phyloP scores from a whole-genome alignment of 2,113 vertebrate species.

The Clupea harengus region DNA sequence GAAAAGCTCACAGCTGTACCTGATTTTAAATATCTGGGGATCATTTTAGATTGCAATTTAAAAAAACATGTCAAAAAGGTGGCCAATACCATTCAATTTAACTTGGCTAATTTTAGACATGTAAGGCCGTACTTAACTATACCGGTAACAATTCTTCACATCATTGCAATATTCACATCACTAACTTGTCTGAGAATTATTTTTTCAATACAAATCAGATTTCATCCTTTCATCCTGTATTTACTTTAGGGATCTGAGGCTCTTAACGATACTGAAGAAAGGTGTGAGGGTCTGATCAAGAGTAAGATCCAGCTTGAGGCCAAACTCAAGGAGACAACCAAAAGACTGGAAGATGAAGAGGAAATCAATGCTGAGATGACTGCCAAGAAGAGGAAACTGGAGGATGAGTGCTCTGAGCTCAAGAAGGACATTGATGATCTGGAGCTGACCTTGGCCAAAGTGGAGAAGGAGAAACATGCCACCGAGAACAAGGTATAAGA shows the following conservation, averaged over 20 bases:
- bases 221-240: neutral
- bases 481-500: conserved; percentile 48
- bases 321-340: conserved; percentile 54
- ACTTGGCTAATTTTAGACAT: too few species aligned
- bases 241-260: conserved; percentile 56
- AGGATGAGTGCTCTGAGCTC: conserved; percentile 78
- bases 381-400: conserved; percentile 76
- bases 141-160: too few species aligned
- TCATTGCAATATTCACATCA: neutral
- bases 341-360: conserved; percentile 75
- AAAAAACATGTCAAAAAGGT: too few species aligned
- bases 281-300: too few species aligned
- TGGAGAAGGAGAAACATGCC: conserved; percentile 75
- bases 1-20: too few species aligned
- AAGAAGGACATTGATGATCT: conserved; percentile 80
- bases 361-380: conserved; percentile 72
- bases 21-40: too few species aligned
- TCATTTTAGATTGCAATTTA: too few species aligned
- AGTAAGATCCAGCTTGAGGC: conserved; percentile 55
- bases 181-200: neutral
- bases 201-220: neutral
- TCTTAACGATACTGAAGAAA: conserved; percentile 54
- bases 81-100: too few species aligned
- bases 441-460: conserved; percentile 75
- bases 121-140: too few species aligned